Conservation (phyloP, 2,113 vertebrate genomes). For the Ciconia boyciana region DNA sequence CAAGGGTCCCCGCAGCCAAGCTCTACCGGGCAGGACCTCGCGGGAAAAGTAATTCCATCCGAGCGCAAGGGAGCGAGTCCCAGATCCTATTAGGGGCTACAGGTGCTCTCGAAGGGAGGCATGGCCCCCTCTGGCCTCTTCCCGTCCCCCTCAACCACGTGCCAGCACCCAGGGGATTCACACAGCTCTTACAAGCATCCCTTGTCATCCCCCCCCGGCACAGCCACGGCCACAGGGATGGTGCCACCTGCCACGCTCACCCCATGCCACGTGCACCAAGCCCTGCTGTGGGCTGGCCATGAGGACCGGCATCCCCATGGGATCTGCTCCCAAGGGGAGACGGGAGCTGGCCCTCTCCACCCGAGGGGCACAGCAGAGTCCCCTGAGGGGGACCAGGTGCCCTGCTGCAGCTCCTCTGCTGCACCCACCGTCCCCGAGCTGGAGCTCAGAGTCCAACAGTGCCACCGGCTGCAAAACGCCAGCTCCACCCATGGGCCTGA, state of each 20-base stretch:
- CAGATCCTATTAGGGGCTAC: not conserved
- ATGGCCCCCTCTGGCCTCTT: not conserved
- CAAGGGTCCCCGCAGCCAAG: not conserved
- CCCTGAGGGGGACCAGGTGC: not conserved
- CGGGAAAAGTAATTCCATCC: not conserved
- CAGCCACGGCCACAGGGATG: not conserved
- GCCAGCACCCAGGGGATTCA: not conserved
- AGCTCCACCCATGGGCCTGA: not conserved
- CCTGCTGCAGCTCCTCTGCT: not conserved
- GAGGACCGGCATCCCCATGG: fast-evolving
- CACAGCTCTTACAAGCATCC: not conserved
- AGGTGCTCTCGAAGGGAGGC: not conserved
- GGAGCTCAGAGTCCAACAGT: not conserved
- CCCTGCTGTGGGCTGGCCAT: fast-evolving
- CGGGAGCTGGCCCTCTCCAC: not conserved
- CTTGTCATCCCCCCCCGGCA: not conserved
- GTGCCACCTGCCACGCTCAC: not conserved
- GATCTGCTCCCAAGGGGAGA: not conserved
- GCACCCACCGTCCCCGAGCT: not conserved
- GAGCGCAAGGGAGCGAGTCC: not conserved
- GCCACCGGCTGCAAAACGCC: not conserved
- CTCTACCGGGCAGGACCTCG: not conserved
- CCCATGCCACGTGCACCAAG: fast-evolving
- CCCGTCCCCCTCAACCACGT: not conserved
- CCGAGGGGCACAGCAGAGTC: not conserved